These are phyloP conservation scores for Danaus plexippus DNA, from an alignment of 1,140 invertebrate genomes.

Conservation along the genomic window DNA sequence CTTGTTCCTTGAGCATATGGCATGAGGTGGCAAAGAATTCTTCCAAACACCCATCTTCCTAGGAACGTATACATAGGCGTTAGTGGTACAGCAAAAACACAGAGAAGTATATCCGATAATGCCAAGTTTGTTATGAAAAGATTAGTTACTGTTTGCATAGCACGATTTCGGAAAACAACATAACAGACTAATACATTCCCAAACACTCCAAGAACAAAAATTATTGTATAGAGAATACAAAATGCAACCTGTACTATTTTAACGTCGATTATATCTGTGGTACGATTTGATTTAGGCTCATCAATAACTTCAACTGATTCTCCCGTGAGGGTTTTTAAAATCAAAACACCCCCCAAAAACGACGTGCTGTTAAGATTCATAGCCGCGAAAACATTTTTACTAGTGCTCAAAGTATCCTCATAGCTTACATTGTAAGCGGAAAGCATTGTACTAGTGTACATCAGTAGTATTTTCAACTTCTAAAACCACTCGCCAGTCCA, in stretches of 20 bases:
- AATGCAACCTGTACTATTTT: slow-evolving; percentile 85
- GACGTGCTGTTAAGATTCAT: slow-evolving; percentile 49
- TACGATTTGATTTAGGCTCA: slow-evolving; percentile 54
- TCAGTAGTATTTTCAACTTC: not conserved
- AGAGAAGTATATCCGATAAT: slow-evolving; percentile 94
- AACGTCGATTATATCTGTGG: slow-evolving; percentile 75
- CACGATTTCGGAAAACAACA: slow-evolving; percentile 90
- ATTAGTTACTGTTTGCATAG: slow-evolving; percentile 99
- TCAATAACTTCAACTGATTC: slow-evolving; percentile 54
- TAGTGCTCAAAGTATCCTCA: slow-evolving; percentile 14
- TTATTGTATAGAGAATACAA: slow-evolving; percentile 86
- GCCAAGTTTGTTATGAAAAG: slow-evolving; percentile 98
- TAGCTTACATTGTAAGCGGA: slow-evolving; percentile 21
- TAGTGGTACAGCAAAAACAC: slow-evolving; percentile 93
- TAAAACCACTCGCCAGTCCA: slow-evolving; percentile 38
- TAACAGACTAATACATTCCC: slow-evolving; percentile 95
- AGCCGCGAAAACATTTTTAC: slow-evolving; percentile 31
- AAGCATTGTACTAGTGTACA: slow-evolving; percentile 7
- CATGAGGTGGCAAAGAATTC: slow-evolving; percentile 91
- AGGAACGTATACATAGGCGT: slow-evolving; percentile 94
- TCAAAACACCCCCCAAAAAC: slow-evolving; percentile 43
- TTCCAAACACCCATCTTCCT: slow-evolving; percentile 92
- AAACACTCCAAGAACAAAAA: slow-evolving; percentile 91
- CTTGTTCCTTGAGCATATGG: slow-evolving; percentile 92
- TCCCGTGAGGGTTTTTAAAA: slow-evolving; percentile 57